phyloP scores from a whole-genome alignment of 2,113 vertebrate genomes.

The Phaethornis superciliosus region DNA sequence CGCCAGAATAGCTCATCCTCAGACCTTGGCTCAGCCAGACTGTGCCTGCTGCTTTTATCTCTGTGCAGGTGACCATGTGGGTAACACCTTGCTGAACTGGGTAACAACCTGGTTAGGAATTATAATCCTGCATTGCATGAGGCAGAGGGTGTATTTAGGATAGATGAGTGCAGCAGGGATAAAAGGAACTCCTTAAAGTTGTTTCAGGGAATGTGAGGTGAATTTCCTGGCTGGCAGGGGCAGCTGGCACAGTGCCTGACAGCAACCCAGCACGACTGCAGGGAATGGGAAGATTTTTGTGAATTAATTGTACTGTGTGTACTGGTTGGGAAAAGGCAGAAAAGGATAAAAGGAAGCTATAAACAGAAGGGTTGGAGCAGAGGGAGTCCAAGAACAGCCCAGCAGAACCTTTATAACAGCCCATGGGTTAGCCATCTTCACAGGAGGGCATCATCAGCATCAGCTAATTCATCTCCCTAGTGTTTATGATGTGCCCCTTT shows the following conservation, averaged over 20 bases:
- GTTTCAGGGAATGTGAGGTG: not conserved
- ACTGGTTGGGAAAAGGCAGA: not conserved
- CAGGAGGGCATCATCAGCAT: not conserved
- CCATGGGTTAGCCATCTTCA: not conserved
- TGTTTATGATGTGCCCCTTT: not conserved
- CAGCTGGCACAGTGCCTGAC: not conserved
- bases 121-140: not conserved
- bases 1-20: not conserved
- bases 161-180: not conserved
- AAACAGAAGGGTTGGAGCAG: not conserved
- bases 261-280: not conserved
- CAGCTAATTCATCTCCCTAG: not conserved
- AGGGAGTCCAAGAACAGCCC: not conserved
- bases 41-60: not conserved
- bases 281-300: not conserved
- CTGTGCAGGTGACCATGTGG: not conserved
- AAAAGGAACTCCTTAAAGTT: not conserved
- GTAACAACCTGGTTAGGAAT: not conserved
- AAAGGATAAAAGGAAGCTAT: not conserved
- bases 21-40: not conserved
- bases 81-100: not conserved
- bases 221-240: not conserved
- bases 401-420: not conserved
- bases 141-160: not conserved
- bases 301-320: not conserved